Evolutionary conservation across 2,888 invertebrate genomes (phyloP), one percentile per base, ranked within the genome.

Genomic region (Drosophila vallismaia): DNA sequence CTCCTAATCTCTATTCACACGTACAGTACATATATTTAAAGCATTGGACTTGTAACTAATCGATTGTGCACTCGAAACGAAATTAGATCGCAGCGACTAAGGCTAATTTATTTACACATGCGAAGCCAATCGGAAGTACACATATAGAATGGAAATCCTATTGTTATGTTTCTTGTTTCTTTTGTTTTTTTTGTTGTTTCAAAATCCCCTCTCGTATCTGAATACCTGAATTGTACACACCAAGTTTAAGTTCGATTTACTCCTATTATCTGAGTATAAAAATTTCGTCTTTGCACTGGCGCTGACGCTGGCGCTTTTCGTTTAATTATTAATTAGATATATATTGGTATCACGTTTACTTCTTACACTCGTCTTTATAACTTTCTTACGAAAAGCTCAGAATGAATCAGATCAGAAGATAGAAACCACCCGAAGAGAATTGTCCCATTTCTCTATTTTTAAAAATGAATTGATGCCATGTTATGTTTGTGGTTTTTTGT

Each of bases 311-410:
- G n/a, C 29, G 29, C 31, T 10, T 10, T 24, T 51, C 10, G 28
- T 31, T 66, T 63, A 24, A 48, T 44, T 54, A 51, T 36, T 62
- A 74, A 57, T 80, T 79, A 69, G 59, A 71, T 77, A 66, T 77
- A 66, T 56, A 55, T 62, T 68, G 67, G 77, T 80, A 80, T 80
- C 80, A 84, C 80, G 71, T 77, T 86, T 71, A 76, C 71, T 79
- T 83, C 19, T 19, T 19, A 14, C 60, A 74, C 67, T 75, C 75
- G 70, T 75, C 54, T 9, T 60, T 60, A 19, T 45, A 31, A 31
- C 42, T 24, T 31, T 42, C 31, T 19, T 8, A 33, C 33, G 31
- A 40, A 60, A 40, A 46, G 12, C 44, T 59, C 56, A 28, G 59
- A 46, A 29, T 46, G 10, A 10, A 36, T 57, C 46, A 12, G 12